Evolutionary conservation across 2,888 invertebrate genomes (phyloP).

Genomic region (Hermodice carunculata): DNA sequence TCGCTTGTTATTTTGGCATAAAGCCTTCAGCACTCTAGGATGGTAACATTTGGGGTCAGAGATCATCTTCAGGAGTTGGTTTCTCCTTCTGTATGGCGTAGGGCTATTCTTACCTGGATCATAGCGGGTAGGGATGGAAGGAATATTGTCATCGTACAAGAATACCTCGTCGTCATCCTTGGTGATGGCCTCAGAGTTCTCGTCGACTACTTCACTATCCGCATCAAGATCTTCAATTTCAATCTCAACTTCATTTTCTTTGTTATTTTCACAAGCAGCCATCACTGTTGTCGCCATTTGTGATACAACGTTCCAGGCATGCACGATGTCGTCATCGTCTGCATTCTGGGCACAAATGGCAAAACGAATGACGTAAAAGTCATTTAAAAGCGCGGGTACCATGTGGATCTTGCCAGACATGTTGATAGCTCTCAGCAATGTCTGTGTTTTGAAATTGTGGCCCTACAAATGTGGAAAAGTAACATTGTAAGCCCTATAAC

Average conservation of each 20-base stretch:
- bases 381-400: slow-evolving; percentile 93
- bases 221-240: slow-evolving; percentile 30
- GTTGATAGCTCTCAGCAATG: slow-evolving; percentile 90
- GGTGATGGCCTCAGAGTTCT: slow-evolving; percentile 32
- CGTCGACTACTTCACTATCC: slow-evolving; percentile 12
- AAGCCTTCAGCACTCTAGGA: slow-evolving; percentile 65
- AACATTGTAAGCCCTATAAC: not conserved
- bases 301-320: slow-evolving; percentile 70
- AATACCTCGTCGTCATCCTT: slow-evolving; percentile 50
- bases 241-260: slow-evolving; percentile 22
- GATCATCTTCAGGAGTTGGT: slow-evolving; percentile 67
- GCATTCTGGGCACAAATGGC: slow-evolving; percentile 94
- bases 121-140: slow-evolving; percentile 32
- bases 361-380: slow-evolving; percentile 92
- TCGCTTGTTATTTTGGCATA: slow-evolving; percentile 41
- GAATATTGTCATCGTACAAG: slow-evolving; percentile 46
- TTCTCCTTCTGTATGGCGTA: slow-evolving; percentile 49
- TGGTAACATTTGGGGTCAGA: slow-evolving; percentile 69
- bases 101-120: not conserved
- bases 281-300: slow-evolving; percentile 43
- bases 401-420: slow-evolving; percentile 96
- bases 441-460: slow-evolving; percentile 86
- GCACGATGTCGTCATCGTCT: slow-evolving; percentile 79
- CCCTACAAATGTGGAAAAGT: slow-evolving; percentile 67
- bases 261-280: slow-evolving; percentile 29